Evolutionary conservation across 2,113 vertebrate genomes (phyloP).

Genomic region (Megalops atlanticus): DNA sequence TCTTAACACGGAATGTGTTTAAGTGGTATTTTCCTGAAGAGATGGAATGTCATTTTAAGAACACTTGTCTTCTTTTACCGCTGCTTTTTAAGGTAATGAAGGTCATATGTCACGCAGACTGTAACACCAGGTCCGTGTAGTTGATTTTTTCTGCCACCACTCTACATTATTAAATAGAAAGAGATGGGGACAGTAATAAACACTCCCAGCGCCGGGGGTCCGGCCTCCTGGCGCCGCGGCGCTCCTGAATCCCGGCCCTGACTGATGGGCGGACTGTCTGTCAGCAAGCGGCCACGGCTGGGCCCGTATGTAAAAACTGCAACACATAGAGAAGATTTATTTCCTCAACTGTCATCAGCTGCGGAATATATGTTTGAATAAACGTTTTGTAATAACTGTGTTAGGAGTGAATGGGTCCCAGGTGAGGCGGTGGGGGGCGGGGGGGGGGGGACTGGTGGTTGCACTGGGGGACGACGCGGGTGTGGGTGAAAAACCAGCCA

Average conservation of each 20-base stretch:
- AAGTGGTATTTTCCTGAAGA: slow-evolving; percentile 22
- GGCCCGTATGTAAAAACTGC: slow-evolving; percentile 85
- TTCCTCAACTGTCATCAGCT: slow-evolving; percentile 96
- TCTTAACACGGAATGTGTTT: slow-evolving; percentile 37
- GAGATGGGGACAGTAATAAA: slow-evolving; percentile 19
- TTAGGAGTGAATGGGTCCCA: slow-evolving; percentile 90
- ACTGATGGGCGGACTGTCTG: slow-evolving; percentile 55
- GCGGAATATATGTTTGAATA: slow-evolving; percentile 97
- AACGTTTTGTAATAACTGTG: slow-evolving; percentile 90
- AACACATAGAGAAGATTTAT: slow-evolving; percentile 81
- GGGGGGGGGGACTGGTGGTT: slow-evolving; percentile 48
- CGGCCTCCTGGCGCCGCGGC: not conserved
- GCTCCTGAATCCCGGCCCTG: not conserved
- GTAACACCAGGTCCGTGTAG: slow-evolving; percentile 43
- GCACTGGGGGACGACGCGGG: not conserved
- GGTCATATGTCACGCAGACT: slow-evolving; percentile 49
- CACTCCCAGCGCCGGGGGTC: not conserved
- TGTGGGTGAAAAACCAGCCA: slow-evolving; percentile 84
- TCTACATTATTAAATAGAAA: slow-evolving; percentile 55
- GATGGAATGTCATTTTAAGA: slow-evolving; percentile 31
- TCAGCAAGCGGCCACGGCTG: slow-evolving; percentile 76
- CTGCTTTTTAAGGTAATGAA: slow-evolving; percentile 23
- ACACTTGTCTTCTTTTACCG: slow-evolving; percentile 35
- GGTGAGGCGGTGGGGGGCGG: slow-evolving; percentile 75
- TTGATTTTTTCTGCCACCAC: slow-evolving; percentile 44